Base-by-base conservation (phyloP, 23 tunicate species). In the Halocynthia aurantium region DNA sequence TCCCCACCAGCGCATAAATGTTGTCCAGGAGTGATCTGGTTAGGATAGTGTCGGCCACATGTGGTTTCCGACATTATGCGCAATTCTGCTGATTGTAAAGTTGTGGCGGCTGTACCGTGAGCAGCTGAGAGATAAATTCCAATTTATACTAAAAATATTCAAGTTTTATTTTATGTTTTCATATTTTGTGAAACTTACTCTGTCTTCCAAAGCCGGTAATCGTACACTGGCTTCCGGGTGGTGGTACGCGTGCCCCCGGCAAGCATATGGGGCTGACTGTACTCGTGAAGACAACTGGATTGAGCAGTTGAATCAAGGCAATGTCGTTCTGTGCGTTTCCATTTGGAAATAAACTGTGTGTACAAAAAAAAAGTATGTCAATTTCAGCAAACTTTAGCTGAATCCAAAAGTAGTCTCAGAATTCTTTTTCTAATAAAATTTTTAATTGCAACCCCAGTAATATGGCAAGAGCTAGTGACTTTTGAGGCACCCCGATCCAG, bases 201-300 rank as follows among this genome's bases (percentile, higher is more conserved):
- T 61, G 67, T 61, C 67, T 72, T 72, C 95, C 95, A 66, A 82
- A 88, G 52, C 95, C 95, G 19, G 87, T 88, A 7, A 88, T 85
- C 10, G 64, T 72, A 63, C 95, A 88, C 18, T 78, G 63, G 61
- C 78, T 86, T 7, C 70, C 60, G 13, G 58, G 8, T 54, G 9
- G 8, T 0, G 87, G 80, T 8, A 52, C 51, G 1, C 49, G 22
- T 18, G 55, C 56, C n/a, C 20, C 64, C 9, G 78, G 78, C 11
- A 74, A 65, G 4, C 78, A 74, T 8, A 74, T 8, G 20, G 56
- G 56, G 62, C 78, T 62, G 22, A 74, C 57, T 8, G 64, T 74
- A 10, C 22, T 19, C 8, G 60, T 74, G 5, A 54, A 54, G 17
- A 54, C 62, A 7, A 67, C 87, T 40, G 84, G 72, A 12, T 55